Evolutionary conservation across 92 coral and sea anemone species (phyloP).

Genomic region (Bergia sp.): DNA sequence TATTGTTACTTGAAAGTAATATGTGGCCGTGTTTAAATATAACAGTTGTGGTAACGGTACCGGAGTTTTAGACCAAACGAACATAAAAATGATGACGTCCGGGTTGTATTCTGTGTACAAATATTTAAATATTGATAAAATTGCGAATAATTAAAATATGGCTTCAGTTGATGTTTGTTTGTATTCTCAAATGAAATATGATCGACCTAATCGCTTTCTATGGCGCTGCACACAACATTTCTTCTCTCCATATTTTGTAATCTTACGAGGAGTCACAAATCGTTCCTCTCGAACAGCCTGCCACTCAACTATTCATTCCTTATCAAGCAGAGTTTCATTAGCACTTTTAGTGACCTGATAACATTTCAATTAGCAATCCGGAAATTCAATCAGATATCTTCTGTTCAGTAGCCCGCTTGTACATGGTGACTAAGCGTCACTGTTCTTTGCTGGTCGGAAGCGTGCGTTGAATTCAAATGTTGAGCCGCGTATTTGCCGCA

Average conservation of each 20-base stretch:
- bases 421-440: background rate
- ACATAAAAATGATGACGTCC: background rate
- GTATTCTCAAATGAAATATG: background rate
- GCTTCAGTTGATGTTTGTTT: background rate
- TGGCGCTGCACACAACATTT: background rate
- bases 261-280: background rate
- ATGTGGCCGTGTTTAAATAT: background rate
- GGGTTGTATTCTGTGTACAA: background rate
- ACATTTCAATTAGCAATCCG: slow-evolving; percentile 36
- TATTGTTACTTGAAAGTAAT: too few relatives aligned
- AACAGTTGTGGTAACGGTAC: background rate
- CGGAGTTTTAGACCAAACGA: background rate
- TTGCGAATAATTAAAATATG: background rate
- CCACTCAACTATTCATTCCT: background rate
- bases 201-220: background rate
- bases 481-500: background rate
- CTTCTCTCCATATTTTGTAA: background rate
- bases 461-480: background rate
- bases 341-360: slow-evolving; percentile 31
- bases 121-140: background rate
- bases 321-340: slow-evolving; percentile 16
- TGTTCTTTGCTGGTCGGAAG: background rate
- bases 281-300: background rate
- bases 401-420: background rate
- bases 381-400: slow-evolving; percentile 2